Percentiles rank a stretch among this genome's conserved stretches.
Conservation (phyloP, 2,888 invertebrate genomes). For the Aromia moschata region DNA sequence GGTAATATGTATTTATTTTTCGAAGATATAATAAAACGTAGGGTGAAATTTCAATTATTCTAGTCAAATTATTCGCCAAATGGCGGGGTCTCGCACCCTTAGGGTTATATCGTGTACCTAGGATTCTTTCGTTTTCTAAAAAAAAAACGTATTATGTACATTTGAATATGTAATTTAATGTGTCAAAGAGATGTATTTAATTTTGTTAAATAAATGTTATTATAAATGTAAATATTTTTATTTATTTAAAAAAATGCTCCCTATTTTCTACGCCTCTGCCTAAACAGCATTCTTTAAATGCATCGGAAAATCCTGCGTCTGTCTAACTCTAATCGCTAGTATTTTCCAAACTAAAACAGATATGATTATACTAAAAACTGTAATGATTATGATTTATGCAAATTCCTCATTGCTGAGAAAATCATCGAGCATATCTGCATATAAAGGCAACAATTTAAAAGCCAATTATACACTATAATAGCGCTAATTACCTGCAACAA, state of each 20-base stretch:
- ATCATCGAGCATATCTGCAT: no score
- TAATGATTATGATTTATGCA: background rate
- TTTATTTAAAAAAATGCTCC: background rate
- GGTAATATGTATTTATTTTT: slow-evolving; percentile 10
- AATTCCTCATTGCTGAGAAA: background rate
- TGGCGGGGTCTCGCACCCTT: background rate
- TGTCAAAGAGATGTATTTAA: slow-evolving; percentile 26
- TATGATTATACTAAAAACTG: background rate
- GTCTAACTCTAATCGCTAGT: background rate
- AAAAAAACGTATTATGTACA: slow-evolving; percentile 13
- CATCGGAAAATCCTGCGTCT: background rate
- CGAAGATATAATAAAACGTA: slow-evolving; percentile 8
- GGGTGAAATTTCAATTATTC: background rate
- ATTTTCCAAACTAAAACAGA: background rate
- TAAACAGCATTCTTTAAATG: background rate
- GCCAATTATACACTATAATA: no score
- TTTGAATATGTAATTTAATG: slow-evolving; percentile 4
- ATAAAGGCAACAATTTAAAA: no score
- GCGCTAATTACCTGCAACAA: no score
- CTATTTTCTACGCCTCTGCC: background rate
- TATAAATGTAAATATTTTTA: background rate
- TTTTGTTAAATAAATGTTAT: slow-evolving; percentile 28
- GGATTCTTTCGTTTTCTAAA: background rate
- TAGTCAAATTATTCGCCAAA: slow-evolving; percentile 19
- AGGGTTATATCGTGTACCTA: background rate